phyloP scores from a whole-genome alignment of 2,888 invertebrate species.

The Heliconius ethilla region DNA sequence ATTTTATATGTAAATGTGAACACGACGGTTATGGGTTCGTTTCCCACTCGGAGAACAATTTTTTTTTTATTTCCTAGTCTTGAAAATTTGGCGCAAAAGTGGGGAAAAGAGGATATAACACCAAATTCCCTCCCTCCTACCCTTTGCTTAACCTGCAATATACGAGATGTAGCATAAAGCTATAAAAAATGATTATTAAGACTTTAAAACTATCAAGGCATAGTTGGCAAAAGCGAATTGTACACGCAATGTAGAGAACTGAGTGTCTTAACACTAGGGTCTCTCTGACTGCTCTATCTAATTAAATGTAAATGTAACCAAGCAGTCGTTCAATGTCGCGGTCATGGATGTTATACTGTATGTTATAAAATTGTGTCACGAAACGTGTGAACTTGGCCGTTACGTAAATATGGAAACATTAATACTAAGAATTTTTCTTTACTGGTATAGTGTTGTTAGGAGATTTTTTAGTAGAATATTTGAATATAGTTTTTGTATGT shows the following conservation, averaged over 20 bases:
- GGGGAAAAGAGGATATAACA: too few relatives aligned
- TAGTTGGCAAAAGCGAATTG: too few relatives aligned
- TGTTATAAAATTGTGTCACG: constrained; percentile 7
- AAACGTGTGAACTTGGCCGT: constrained; percentile 26
- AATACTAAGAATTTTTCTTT: background rate
- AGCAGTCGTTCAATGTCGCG: constrained; percentile 1
- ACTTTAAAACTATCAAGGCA: too few relatives aligned
- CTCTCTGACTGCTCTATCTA: background rate
- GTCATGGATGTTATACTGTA: background rate
- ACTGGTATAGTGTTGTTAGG: background rate
- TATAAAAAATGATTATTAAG: background rate
- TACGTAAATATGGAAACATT: constrained; percentile 6
- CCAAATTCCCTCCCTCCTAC: background rate
- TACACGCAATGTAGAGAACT: too few relatives aligned
- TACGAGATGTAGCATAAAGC: background rate
- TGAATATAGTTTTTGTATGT: background rate
- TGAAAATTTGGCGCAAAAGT: too few relatives aligned
- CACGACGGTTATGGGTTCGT: too few relatives aligned
- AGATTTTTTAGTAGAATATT: background rate
- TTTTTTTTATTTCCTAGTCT: too few relatives aligned
- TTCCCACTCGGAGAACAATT: too few relatives aligned
- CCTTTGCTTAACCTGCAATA: background rate
- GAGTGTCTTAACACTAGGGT: background rate
- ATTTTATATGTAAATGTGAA: too few relatives aligned
- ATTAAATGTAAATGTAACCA: background rate